Evolutionary conservation across 2,888 invertebrate genomes (phyloP).

Genomic region (Acanthosepion pharaonis): DNA sequence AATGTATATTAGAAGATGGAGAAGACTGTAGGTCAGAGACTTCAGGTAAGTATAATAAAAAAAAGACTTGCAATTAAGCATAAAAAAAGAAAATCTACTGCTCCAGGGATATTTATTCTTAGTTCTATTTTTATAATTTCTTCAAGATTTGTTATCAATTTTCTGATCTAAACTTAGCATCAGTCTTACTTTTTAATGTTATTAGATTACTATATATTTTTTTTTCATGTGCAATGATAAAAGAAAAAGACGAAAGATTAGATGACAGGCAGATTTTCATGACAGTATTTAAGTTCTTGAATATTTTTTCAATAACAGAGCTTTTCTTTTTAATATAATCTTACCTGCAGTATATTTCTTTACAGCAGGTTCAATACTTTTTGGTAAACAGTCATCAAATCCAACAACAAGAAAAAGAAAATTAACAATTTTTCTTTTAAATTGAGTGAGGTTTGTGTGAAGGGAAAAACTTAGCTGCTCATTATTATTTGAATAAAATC

Average conservation of each 20-base stretch:
- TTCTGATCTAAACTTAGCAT: neutral
- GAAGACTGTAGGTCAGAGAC: too few species aligned
- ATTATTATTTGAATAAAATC: neutral
- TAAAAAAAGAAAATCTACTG: neutral
- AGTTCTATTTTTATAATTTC: neutral
- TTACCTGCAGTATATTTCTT: neutral
- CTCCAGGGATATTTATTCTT: neutral
- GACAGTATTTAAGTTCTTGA: neutral
- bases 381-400: too few species aligned
- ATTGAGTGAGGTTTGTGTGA: too few species aligned
- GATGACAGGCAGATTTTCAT: neutral
- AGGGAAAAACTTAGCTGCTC: too few species aligned
- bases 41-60: too few species aligned
- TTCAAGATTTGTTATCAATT: neutral
- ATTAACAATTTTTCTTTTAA: too few species aligned
- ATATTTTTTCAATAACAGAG: neutral
- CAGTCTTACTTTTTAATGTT: neutral
- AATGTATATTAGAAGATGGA: too few species aligned
- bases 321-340: neutral
- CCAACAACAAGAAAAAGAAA: too few species aligned
- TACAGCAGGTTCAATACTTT: too few species aligned
- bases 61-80: too few species aligned
- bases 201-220: neutral
- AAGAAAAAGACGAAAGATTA: neutral
- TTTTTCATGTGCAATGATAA: neutral